Base-by-base conservation (phyloP, 2,113 vertebrate species). In the Catagonus wagneri region DNA sequence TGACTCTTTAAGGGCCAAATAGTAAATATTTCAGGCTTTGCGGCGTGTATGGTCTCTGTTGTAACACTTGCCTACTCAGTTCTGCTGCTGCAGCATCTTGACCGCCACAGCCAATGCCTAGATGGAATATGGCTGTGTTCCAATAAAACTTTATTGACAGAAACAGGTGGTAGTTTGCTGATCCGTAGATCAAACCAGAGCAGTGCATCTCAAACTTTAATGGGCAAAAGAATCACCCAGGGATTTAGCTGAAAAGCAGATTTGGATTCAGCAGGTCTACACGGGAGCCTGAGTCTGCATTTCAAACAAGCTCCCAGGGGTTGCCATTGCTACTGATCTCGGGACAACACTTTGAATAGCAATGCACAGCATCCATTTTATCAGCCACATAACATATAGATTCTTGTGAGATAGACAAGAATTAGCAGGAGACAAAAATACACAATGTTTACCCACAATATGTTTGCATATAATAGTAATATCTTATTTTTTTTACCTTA, bases 91-190 rank as follows among this genome's bases (percentile, higher is more conserved):
- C 22, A 65, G 34, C 44, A 83, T 29, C 25, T 66, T 25, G 39
- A 25, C 14, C 74, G 60, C 14, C 39, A 61, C 6, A 65, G 50
- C 3, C 34, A 74, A 71, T 52, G 66, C 0, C 0, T 34, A 80
- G 91, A 66, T 22, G 22, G 20, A 50, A 17, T 16, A 61, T 29
- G 32, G 15, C 72, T 68, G 25, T 29, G 20, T 83, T 87, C 68
- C 44, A 34, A 32, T 76, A 78, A 92, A 81, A 78, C 68, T 89
- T 96, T 85, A 81, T 94, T 69, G 34, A 78, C 20, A 94, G 79
- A 95, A 75, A n/a, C 3, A 69, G 17, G 19, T 65, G 2, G 27
- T 63, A 56, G 60, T 54, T 92, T 69, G 8, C 60, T 14, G 7
- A 32, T 8, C 3, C 44, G 17, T 39, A 7, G 32, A 44, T 4